These are phyloP conservation scores for Esox niger DNA, from an alignment of 2,113 vertebrate genomes.

Conservation along the genomic window DNA sequence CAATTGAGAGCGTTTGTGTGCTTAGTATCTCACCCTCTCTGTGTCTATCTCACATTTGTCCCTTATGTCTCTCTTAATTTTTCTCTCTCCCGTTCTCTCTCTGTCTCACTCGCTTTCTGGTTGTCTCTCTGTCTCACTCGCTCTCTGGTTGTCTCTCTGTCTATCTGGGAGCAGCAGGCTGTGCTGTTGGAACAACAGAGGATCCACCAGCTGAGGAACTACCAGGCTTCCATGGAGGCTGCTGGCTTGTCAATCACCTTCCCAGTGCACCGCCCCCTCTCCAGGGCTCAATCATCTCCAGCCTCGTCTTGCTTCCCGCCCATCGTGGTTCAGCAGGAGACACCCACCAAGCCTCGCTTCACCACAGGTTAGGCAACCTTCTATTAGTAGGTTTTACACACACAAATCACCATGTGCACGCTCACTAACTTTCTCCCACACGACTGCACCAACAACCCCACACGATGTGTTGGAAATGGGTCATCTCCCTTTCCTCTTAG, in stretches of 20 bases:
- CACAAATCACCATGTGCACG: not conserved
- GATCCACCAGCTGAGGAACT: conserved; percentile 94
- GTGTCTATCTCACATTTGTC: not conserved
- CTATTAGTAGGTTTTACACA: not conserved
- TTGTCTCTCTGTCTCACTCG: not conserved
- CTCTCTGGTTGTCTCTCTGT: not conserved
- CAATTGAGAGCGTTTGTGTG: conserved; percentile 1
- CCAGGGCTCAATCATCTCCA: conserved; percentile 91
- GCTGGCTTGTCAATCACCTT: conserved; percentile 84
- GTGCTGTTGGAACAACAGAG: conserved; percentile 93
- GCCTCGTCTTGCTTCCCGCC: conserved; percentile 92
- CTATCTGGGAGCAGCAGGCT: conserved; percentile 80
- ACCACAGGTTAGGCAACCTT: conserved; percentile 82
- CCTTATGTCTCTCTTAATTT: not conserved
- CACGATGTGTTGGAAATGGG: no score
- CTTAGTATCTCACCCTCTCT: not conserved
- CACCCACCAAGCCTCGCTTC: conserved; percentile 86
- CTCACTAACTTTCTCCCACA: not conserved
- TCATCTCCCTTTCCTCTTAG: conserved; percentile 5
- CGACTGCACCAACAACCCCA: not conserved
- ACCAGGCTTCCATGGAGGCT: conserved; percentile 92
- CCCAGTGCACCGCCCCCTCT: conserved; percentile 87
- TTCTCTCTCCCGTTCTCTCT: not conserved
- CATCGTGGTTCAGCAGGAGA: conserved; percentile 85
- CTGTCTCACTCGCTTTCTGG: not conserved